These are phyloP conservation scores for Gambelia wislizenii DNA, from an alignment of 2,797 vertebrate genomes.

Conservation along the genomic window DNA sequence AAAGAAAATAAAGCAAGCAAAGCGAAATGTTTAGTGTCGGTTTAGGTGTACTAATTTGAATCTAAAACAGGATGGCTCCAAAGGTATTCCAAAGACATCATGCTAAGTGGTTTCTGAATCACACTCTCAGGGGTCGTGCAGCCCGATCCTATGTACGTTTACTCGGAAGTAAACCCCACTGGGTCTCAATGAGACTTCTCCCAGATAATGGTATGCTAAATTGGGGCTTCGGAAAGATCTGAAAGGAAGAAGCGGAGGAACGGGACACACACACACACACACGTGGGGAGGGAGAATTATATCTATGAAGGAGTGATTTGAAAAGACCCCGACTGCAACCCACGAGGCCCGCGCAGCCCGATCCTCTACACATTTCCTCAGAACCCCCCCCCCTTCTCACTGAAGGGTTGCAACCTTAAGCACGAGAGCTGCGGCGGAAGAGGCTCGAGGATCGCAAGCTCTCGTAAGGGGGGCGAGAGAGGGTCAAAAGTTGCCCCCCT, in stretches of 20 bases:
- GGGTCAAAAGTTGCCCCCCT: too few species aligned
- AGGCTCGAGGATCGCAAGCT: fast-evolving
- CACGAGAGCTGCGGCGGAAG: too few species aligned
- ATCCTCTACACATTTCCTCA: neutral
- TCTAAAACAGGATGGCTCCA: neutral
- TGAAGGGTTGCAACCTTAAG: neutral
- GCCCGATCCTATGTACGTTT: neutral
- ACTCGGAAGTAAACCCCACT: neutral
- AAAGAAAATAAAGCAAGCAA: neutral
- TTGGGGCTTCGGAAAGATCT: neutral
- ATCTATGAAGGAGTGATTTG: neutral
- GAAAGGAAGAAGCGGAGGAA: too few species aligned
- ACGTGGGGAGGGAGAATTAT: neutral
- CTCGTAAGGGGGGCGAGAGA: too few species aligned
- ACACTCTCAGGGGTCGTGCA: neutral
- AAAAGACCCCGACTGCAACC: neutral
- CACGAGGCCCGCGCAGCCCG: too few species aligned
- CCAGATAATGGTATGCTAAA: neutral
- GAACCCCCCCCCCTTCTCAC: neutral
- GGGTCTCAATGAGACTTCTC: neutral
- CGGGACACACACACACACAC: too few species aligned
- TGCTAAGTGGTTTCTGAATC: neutral
- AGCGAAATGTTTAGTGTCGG: neutral
- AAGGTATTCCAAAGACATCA: neutral
- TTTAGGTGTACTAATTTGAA: neutral